Base-by-base conservation (phyloP, 2,888 invertebrate genomes). In the Tipula unca region DNA sequence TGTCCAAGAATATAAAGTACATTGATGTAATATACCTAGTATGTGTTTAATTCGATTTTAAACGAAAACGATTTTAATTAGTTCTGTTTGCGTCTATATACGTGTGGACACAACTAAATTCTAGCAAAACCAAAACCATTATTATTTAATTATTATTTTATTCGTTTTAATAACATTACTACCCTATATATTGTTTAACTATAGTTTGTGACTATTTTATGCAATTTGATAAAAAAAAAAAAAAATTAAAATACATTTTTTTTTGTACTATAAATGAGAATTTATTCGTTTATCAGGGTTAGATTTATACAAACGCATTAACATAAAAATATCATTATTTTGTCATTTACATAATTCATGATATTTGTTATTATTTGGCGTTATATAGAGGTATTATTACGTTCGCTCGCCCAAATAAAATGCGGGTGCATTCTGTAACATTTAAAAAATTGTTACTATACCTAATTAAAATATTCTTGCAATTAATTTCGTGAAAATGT, bases 261-360 rank as follows among this genome's bases (percentile, higher is more conserved):
- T 54, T 17, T 17, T 17, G 48, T 54, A 10, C 69, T n/a, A n/a
- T 69, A 69, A 69, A 69, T 69, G 69, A 69, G 69, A 69, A 69
- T 69, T 69, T 69, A 69, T 69, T 69, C 69, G 20, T 10, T 69
- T 69, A 69, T 69, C 25, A 69, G 20, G 69, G 69, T 69, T 69
- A 69, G 69, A 69, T 69, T 69, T 25, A 69, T 69, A 69, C 25
- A 69, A 20, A 10, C 69, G n/a, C n/a, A 69, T 69, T 69, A 69
- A 25, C 69, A 69, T 69, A 69, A 69, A 69, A 69, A 69, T 69
- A 25, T 69, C 69, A 69, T 69, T 69, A 69, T 69, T 69, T 69
- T 69, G 69, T 69, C 69, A 69, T 69, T 69, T 69, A 69, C 69
- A 69, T 69, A 69, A 69, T 69, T 69, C 69, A 69, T 69, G 69